These are phyloP conservation scores for Drosophila limbata DNA, from an alignment of 2,888 invertebrate genomes.

Conservation along the genomic window DNA sequence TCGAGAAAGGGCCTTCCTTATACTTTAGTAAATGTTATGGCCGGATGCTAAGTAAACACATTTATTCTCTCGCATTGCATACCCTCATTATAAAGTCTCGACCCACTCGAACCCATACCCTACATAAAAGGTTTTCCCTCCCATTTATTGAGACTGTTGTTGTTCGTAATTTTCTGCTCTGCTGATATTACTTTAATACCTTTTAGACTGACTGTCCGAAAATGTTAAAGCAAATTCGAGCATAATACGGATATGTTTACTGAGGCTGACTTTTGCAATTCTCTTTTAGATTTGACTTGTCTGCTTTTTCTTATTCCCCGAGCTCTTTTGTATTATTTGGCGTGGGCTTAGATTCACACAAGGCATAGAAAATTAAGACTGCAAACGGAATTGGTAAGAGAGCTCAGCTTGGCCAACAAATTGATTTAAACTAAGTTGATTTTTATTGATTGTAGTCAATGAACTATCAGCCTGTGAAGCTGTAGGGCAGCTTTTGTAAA, in stretches of 20 bases:
- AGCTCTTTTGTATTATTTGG: constrained; percentile 31
- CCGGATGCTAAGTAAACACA: constrained; percentile 57
- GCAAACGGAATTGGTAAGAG: constrained; percentile 30
- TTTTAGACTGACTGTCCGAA: constrained; percentile 29
- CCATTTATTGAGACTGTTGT: background rate
- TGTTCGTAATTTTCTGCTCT: constrained; percentile 14
- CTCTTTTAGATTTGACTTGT: constrained; percentile 19
- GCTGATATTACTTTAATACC: constrained; percentile 29
- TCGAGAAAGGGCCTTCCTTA: constrained; percentile 23
- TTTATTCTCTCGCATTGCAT: constrained; percentile 24
- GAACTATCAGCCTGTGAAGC: constrained; percentile 19
- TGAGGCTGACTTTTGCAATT: constrained; percentile 37
- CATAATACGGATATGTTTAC: constrained; percentile 37
- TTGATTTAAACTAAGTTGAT: constrained; percentile 74
- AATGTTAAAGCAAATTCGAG: constrained; percentile 47
- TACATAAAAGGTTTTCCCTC: background rate
- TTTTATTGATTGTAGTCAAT: constrained; percentile 68
- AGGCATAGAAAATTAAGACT: constrained; percentile 45
- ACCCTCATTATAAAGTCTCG: constrained; percentile 61
- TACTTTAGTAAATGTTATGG: constrained; percentile 53
- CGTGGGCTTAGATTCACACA: background rate
- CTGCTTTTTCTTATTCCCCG: background rate
- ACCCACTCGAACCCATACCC: constrained; percentile 12
- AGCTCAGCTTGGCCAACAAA: constrained; percentile 41
- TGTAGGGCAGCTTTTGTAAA: background rate